Evolutionary conservation across 2,797 vertebrate genomes (phyloP).

Genomic region (Pitangus sulphuratus): DNA sequence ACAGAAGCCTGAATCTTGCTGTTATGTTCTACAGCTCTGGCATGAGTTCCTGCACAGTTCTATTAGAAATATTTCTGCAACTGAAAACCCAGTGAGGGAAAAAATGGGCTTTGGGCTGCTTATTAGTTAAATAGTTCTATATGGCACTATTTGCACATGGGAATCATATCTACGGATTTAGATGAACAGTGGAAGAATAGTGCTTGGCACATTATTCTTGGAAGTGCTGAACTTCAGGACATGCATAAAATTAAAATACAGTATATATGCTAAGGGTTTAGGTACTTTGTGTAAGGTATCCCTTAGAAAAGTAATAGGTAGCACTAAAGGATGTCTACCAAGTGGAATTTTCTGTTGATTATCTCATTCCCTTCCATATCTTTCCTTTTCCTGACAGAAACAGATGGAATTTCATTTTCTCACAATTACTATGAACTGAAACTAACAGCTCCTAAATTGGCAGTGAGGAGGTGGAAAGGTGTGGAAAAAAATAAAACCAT

Average conservation of each 20-base stretch:
- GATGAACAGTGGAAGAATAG: neutral
- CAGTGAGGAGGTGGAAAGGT: slow-evolving; percentile 60
- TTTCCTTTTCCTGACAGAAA: slow-evolving; percentile 36
- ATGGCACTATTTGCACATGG: neutral
- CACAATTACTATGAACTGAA: slow-evolving; percentile 51
- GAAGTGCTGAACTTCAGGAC: neutral
- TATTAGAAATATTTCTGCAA: slow-evolving; percentile 19
- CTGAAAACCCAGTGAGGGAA: neutral
- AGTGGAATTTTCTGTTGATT: slow-evolving; percentile 59
- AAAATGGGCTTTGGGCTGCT: neutral
- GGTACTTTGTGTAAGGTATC: neutral
- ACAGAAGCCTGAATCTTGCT: slow-evolving; percentile 35
- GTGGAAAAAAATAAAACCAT: slow-evolving; percentile 27
- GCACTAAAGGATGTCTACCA: slow-evolving; percentile 34
- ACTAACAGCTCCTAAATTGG: slow-evolving; percentile 64
- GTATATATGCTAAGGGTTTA: neutral
- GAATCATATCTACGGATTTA: neutral
- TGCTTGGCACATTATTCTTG: neutral
- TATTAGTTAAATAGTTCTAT: slow-evolving; percentile 17
- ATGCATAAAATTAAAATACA: neutral
- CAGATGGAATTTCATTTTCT: slow-evolving; percentile 63
- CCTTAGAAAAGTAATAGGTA: slow-evolving; percentile 7
- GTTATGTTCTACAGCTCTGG: slow-evolving; percentile 2
- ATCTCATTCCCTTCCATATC: slow-evolving; percentile 1
- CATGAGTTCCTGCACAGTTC: neutral